Conservation (phyloP, 2,888 invertebrate species). For the Drosophila quasianomalipes region DNA sequence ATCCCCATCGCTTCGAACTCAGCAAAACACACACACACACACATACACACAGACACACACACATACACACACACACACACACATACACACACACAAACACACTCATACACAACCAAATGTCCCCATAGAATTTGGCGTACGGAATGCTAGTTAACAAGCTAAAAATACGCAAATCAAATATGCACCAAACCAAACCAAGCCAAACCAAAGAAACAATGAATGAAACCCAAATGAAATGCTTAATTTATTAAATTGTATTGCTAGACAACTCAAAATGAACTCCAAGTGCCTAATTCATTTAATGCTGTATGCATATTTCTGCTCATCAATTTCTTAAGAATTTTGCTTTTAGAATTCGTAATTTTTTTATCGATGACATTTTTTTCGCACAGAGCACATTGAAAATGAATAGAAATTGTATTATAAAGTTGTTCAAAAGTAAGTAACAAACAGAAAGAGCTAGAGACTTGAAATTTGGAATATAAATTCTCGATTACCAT, state of each 20-base stretch:
- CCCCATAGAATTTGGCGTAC: conserved; percentile 25
- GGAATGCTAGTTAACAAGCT: conserved; percentile 10
- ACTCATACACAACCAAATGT: neutral
- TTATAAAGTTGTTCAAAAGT: neutral
- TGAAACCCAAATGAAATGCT: neutral
- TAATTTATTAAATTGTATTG: conserved; percentile 10
- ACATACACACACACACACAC: neutral
- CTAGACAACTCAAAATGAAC: conserved; percentile 12
- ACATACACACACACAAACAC: neutral
- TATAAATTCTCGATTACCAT: neutral
- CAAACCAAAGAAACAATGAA: neutral
- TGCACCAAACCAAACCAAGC: conserved; percentile 8
- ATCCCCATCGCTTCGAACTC: neutral
- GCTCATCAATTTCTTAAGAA: neutral
- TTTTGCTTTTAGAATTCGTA: neutral
- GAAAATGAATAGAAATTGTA: neutral
- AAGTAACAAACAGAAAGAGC: neutral
- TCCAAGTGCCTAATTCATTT: neutral
- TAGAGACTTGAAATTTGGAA: neutral
- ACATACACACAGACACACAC: neutral
- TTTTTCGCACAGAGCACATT: too few relatives aligned
- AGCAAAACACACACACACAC: neutral
- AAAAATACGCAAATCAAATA: conserved; percentile 20
- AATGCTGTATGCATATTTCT: neutral
- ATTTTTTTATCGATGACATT: neutral